Conservation (phyloP, 2,888 invertebrate species). For the Agriopis leucophaearia region DNA sequence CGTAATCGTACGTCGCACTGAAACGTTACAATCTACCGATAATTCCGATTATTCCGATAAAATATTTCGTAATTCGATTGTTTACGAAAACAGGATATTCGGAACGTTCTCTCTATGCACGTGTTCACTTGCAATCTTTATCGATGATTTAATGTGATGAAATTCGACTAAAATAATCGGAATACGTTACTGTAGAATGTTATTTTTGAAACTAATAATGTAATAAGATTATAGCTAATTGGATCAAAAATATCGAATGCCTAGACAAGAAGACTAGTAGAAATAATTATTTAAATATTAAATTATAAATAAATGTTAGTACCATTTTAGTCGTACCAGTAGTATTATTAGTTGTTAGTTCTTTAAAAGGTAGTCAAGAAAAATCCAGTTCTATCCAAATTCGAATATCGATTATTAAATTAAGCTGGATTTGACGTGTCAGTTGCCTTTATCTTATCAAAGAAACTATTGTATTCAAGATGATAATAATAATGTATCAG, state of each 20-base stretch:
- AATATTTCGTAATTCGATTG: constrained; percentile 27
- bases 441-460: no score
- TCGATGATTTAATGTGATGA: constrained; percentile 32
- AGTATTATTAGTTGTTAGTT: no score
- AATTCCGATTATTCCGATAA: constrained; percentile 14
- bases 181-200: neutral
- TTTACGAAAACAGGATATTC: constrained; percentile 26
- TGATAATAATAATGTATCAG: no score
- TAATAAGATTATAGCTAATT: constrained; percentile 3
- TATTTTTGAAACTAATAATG: neutral
- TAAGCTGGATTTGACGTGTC: no score
- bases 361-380: no score
- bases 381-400: no score
- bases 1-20: constrained; percentile 31
- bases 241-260: neutral
- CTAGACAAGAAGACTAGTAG: neutral
- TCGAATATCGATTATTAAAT: no score
- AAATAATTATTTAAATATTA: neutral
- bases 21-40: constrained; percentile 15
- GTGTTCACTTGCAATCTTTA: constrained; percentile 3
- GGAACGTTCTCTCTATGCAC: constrained; percentile 12
- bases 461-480: no score
- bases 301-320: no score
- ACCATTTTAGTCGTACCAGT: no score
- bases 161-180: neutral